Percentiles rank a stretch among this genome's conserved stretches.
Evolutionary conservation across 2,113 vertebrate species (phyloP).

Genomic region (Myotis brandtii): DNA sequence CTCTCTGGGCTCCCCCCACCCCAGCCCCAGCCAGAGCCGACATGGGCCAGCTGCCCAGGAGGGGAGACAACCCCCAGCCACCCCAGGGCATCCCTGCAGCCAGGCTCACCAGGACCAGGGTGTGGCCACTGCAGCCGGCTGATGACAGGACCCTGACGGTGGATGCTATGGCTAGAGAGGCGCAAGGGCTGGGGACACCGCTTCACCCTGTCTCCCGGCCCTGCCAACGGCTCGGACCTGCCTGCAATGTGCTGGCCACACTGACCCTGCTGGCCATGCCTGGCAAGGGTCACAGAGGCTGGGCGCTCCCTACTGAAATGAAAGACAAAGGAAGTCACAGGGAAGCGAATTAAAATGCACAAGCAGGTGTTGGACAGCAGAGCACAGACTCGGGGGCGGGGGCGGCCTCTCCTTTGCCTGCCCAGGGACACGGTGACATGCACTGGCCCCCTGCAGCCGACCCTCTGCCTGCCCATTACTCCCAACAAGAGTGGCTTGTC

Average conservation of each 20-base stretch:
- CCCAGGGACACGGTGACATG: rapidly evolving
- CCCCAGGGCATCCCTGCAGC: constrained; percentile 69
- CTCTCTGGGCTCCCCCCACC: not conserved
- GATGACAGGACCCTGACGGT: constrained; percentile 54
- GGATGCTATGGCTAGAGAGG: constrained; percentile 67
- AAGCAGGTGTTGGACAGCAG: constrained; percentile 87
- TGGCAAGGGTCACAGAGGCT: constrained; percentile 74
- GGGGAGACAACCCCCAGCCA: constrained; percentile 11
- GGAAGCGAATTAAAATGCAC: constrained; percentile 90
- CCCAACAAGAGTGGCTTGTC: not conserved
- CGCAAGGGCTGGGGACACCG: constrained; percentile 69
- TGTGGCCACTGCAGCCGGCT: constrained; percentile 66
- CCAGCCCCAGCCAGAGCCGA: not conserved
- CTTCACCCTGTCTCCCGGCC: constrained; percentile 62
- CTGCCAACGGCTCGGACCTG: constrained; percentile 69
- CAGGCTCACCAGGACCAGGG: not conserved
- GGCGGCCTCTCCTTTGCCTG: constrained; percentile 45
- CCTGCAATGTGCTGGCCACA: constrained; percentile 59
- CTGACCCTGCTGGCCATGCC: constrained; percentile 73
- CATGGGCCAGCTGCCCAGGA: not conserved
- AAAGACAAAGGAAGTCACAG: constrained; percentile 92
- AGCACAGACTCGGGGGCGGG: constrained; percentile 66
- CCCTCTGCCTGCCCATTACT: rapidly evolving
- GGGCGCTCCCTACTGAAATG: constrained; percentile 86
- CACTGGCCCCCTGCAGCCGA: rapidly evolving